Evolutionary conservation across 2,113 vertebrate species (phyloP), one percentile per base, ranked within the genome.

Genomic region (Pelobates fuscus): DNA sequence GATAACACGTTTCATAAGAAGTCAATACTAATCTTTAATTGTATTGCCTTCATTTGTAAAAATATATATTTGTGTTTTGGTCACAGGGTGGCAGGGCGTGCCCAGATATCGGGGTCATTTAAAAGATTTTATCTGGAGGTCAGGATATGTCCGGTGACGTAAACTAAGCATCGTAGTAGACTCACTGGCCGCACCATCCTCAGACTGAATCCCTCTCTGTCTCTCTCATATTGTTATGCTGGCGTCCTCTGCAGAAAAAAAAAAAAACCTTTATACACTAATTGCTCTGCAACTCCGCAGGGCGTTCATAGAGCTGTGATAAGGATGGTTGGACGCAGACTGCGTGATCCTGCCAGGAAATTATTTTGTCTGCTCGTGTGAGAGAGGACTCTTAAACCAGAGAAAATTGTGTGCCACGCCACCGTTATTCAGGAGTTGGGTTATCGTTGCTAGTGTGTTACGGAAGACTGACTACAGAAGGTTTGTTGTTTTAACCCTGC

Each of bases 231-330:
- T 77, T 77, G 73, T 77, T 77, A 77, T 77, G 65, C 73, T 61
- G 64, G 65, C 65, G 65, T 77, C 73, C 57, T 67, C 41, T 60
- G 73, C 55, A 68, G 57, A 67, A 68, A 67, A 41, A 61, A 63
- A 71, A 71, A 58, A 76, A 76, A 32, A 3, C 55, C 65, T 67
- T 59, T 61, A 77, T 68, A 77, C 65, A 77, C 64, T 77, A 77
- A 77, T 77, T 77, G 73, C 73, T 77, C 73, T 61, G 73, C 65
- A 61, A 32, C 73, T 77, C 73, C 57, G 65, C 73, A 67, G 73
- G 73, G 73, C n/a, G 65, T 68, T 68, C 65, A 77, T 64, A 77
- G 55, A 77, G 43, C 73, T 77, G 73, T 77, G 73, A 77, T 77
- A 77, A 77, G 73, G 73, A 77, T 77, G 73, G 73, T 64, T 77